Evolutionary conservation across 2,113 vertebrate genomes (phyloP), one percentile per base, ranked within the genome.

Genomic region (Macquaria ambigua): DNA sequence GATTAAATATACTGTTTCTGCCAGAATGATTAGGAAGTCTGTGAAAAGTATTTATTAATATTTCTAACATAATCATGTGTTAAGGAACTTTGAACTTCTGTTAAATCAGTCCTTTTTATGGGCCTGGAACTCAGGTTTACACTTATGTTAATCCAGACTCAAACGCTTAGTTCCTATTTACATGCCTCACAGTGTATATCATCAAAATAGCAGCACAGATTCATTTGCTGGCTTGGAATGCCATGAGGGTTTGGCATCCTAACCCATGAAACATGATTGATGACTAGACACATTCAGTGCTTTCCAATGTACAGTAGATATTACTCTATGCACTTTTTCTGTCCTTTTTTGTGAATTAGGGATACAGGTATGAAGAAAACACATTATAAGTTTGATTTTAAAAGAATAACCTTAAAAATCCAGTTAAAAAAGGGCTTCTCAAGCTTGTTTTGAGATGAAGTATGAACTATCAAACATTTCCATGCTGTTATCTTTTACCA

Each of bases 41-140:
- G 77, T 90, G 81, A 85, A 89, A 68, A 87, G 75, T 87, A 78
- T 90, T 81, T 81, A 79, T 83, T 53, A 31, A 55, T 62, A 76
- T 84, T 71, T 77, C 39, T 46, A 72, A 68, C n/a, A 52, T 55
- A 87, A 79, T 84, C n/a, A 31, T 62, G 14, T 34, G 4, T 25
- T 25, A 55, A 50, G 46, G 52, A 71, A 23, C 52, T 52, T 67
- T 71, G 23, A 71, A 31, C 56, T 34, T 39, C 15, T 3, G 20
- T 82, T 70, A 68, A 76, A 67, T 67, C 37, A 23, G 64, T 67
- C 74, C 63, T 77, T 81, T 77, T 85, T 16, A 25, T 6, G 63
- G 76, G 43, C 72, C 69, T 86, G 14, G 20, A 85, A 77, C 81
- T 91, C 83, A 86, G 79, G 85, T 91, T 74, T 77, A 90, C 71